These are phyloP conservation scores for Saimiri boliviensis DNA, from an alignment of 2,113 vertebrate species.

Conservation along the genomic window DNA sequence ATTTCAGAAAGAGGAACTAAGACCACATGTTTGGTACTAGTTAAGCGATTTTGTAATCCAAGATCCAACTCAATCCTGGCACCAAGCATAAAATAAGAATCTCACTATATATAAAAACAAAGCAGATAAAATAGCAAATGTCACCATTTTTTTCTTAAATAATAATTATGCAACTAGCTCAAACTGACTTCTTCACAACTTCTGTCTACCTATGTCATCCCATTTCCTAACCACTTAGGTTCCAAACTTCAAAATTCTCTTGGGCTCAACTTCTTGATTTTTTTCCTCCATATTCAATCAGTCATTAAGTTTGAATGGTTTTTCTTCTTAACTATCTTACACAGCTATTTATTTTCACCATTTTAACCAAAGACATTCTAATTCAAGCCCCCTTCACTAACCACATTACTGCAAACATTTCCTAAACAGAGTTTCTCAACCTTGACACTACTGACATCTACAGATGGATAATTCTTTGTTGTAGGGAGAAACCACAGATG, in stretches of 20 bases:
- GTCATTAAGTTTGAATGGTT: background rate
- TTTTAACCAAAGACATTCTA: slow-evolving; percentile 27
- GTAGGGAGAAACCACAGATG: too few relatives aligned
- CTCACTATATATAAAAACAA: slow-evolving; percentile 4
- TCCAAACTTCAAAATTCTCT: background rate
- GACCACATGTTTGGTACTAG: slow-evolving; percentile 8
- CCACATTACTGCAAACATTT: background rate
- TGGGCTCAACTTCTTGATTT: background rate
- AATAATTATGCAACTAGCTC: slow-evolving; percentile 1
- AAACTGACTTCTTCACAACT: background rate
- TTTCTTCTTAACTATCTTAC: slow-evolving; percentile 4
- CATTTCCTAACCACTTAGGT: background rate
- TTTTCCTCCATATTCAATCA: background rate
- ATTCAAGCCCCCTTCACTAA: slow-evolving; percentile 4
- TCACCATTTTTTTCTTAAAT: background rate
- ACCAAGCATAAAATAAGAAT: slow-evolving; percentile 30
- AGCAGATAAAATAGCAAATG: background rate
- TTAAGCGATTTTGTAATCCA: slow-evolving; percentile 37
- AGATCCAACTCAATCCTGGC: slow-evolving; percentile 9
- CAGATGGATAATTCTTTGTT: background rate
- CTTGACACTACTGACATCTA: background rate
- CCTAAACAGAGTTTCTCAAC: background rate
- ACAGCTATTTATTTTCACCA: background rate
- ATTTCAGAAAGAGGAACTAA: slow-evolving; percentile 33
- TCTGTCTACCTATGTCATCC: background rate